Evolutionary conservation across 2,888 invertebrate species (phyloP), one percentile per base, ranked within the genome.

Genomic region (Macaria notata): DNA sequence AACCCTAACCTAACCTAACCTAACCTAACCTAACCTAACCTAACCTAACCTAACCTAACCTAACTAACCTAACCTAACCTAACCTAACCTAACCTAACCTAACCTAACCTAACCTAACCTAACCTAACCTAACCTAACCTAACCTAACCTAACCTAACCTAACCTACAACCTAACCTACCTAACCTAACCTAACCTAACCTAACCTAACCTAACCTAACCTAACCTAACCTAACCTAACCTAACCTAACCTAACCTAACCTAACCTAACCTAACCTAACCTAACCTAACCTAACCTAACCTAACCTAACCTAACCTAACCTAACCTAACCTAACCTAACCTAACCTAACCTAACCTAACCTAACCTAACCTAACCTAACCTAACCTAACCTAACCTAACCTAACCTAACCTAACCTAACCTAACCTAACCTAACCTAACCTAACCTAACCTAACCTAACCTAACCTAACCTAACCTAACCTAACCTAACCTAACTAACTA

Each of bases 201-300:
- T 60, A 60, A 60, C 63, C 63, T 60, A 63, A 63, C 63, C 63
- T 61, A 61, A 64, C 62, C 62, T 63, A 61, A 64, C 62, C 62
- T 63, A 63, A 65, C 62, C 63, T 65, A 62, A 65, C 65, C 61
- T 65, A 65, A 59, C 61, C 61, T 56, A 61, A 61, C 60, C 60
- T 56, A 61, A 56, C 56, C 60, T 58, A 58, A 52, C 56, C 57
- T 61, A 61, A 63, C 62, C 59, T 61, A 62, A 64, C 64, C 64
- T 63, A 61, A 58, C 60, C 58, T 61, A 59, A 63, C 58, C 59
- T 57, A 57, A 62, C 56, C 59, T 59, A 58, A 62, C 62, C 62
- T 56, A 55, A 55, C 56, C 61, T 56, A 61, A 59, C 59, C 60
- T 59, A 56, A 51, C 56, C 51, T 51, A 56, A 50, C 56, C 44